These are phyloP conservation scores for Drosophila longiperda DNA, from an alignment of 2,888 invertebrate genomes.

Conservation along the genomic window DNA sequence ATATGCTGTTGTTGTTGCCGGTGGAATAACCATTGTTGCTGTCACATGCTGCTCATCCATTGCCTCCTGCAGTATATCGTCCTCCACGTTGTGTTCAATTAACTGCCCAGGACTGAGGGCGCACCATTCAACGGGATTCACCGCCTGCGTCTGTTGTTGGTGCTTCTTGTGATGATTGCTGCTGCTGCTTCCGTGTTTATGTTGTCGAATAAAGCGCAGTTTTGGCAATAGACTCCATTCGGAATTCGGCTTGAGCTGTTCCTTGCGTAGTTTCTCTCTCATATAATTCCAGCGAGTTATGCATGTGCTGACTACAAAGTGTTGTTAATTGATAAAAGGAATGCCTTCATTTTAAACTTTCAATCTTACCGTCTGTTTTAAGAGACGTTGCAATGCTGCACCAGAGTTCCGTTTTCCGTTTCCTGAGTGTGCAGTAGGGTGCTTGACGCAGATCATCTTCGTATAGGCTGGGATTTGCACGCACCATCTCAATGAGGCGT, in stretches of 20 bases:
- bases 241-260: conserved; percentile 60
- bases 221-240: conserved; percentile 70
- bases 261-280: conserved; percentile 66
- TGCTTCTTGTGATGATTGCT: conserved; percentile 46
- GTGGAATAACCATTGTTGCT: conserved; percentile 1
- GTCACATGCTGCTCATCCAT: conserved; percentile 72
- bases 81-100: conserved; percentile 55
- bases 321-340: background rate
- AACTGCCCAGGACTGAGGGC: conserved; percentile 57
- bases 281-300: conserved; percentile 75
- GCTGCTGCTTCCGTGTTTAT: conserved; percentile 28
- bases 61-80: conserved; percentile 80
- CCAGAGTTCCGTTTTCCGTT: conserved; percentile 76
- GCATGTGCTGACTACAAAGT: conserved; percentile 65
- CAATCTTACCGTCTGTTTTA: conserved; percentile 69
- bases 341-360: background rate
- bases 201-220: conserved; percentile 59
- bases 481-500: conserved; percentile 72
- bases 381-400: conserved; percentile 74
- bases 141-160: conserved; percentile 16
- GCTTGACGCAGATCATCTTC: conserved; percentile 64
- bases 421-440: conserved; percentile 69
- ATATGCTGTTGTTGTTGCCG: background rate
- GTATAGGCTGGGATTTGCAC: conserved; percentile 74
- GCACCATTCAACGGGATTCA: conserved; percentile 20